phyloP scores from a whole-genome alignment of 1,140 invertebrate genomes.

The Heliconius melpomene region DNA sequence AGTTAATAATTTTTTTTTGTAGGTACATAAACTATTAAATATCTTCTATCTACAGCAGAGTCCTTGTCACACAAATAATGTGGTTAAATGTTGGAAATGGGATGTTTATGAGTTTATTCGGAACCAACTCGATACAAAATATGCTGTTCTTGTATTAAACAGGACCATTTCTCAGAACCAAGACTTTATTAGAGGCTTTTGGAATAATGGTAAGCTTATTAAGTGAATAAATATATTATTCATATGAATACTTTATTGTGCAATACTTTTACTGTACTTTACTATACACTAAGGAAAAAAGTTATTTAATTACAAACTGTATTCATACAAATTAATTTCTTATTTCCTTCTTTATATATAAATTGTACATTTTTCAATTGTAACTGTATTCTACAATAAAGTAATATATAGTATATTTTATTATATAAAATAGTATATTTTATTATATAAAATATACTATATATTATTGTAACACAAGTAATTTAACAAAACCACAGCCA shows the following conservation, averaged over 20 bases:
- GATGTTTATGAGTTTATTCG: slow-evolving; percentile 51
- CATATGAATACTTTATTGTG: not conserved
- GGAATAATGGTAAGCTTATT: slow-evolving; percentile 65
- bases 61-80: slow-evolving; percentile 31
- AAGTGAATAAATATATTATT: not conserved
- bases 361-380: no score
- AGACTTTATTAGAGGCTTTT: slow-evolving; percentile 57
- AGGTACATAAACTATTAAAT: slow-evolving; percentile 50
- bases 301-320: no score
- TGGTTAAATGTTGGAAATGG: slow-evolving; percentile 60
- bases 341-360: not conserved
- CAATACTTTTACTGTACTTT: not conserved
- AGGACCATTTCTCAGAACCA: slow-evolving; percentile 57
- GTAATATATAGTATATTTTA: no score
- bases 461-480: no score
- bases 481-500: no score
- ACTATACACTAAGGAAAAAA: not conserved
- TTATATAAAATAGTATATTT: no score
- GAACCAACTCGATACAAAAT: slow-evolving; percentile 42
- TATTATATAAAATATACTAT: no score
- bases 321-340: no score
- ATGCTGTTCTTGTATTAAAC: slow-evolving; percentile 70
- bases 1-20: slow-evolving; percentile 26
- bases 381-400: no score
- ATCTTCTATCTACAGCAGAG: slow-evolving; percentile 52